Conservation (phyloP, 2,797 vertebrate species). For the Protonibea diacanthus region DNA sequence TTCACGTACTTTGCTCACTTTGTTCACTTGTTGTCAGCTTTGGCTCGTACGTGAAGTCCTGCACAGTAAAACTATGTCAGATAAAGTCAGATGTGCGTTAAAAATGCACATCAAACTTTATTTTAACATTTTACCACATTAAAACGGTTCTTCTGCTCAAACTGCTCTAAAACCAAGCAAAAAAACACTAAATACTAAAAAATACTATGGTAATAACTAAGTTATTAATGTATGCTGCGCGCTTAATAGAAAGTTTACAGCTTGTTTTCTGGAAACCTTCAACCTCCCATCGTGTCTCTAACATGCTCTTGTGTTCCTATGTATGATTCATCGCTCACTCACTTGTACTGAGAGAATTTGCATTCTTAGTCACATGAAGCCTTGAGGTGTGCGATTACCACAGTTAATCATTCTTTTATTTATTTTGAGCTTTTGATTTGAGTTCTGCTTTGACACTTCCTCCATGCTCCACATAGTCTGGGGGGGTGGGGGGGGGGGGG, state of each 20-base stretch:
- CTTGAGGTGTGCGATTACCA: background rate
- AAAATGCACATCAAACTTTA: background rate
- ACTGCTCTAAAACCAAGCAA: background rate
- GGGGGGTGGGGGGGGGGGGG: background rate
- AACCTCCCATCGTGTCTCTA: background rate
- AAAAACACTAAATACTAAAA: too few species aligned
- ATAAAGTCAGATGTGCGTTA: background rate
- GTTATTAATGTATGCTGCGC: too few species aligned
- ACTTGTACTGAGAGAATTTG: background rate
- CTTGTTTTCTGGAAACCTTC: background rate
- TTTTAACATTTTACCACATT: background rate
- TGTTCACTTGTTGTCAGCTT: constrained; percentile 47
- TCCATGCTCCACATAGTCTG: too few species aligned
- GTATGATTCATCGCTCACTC: background rate
- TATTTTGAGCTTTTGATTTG: background rate
- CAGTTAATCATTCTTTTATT: background rate
- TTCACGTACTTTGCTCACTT: constrained; percentile 55
- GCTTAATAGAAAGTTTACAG: background rate
- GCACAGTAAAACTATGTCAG: background rate
- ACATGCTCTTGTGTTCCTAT: background rate
- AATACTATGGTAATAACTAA: too few species aligned
- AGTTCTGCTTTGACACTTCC: too few species aligned
- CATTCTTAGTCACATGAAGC: background rate
- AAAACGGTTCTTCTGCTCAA: background rate
- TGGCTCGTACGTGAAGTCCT: background rate